phyloP scores from a whole-genome alignment of 2,797 vertebrate genomes.

The Corythornis leucogaster region DNA sequence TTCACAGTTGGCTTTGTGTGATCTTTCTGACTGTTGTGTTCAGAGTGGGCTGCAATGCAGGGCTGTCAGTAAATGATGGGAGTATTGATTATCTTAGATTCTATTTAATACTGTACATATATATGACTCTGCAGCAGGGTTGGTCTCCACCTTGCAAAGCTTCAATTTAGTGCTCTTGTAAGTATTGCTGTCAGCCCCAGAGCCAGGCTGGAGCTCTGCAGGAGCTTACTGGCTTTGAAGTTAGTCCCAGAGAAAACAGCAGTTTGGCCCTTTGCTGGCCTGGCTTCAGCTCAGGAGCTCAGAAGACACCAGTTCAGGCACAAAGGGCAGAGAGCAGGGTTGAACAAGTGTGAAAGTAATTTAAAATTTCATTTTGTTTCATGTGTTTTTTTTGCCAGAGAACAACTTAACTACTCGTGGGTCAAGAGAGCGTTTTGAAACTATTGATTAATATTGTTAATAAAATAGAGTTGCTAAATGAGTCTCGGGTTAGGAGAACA shows the following conservation, averaged over 20 bases:
- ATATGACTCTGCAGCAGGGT: rapidly evolving
- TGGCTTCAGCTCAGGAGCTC: background rate
- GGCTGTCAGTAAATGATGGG: background rate
- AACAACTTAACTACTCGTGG: slow-evolving; percentile 42
- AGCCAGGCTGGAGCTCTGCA: background rate
- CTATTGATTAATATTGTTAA: slow-evolving; percentile 68
- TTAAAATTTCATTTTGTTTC: slow-evolving; percentile 70
- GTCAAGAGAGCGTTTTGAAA: slow-evolving; percentile 48
- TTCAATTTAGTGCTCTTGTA: background rate
- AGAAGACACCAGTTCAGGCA: slow-evolving; percentile 17
- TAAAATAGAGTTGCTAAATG: slow-evolving; percentile 49
- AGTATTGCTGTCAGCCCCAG: background rate
- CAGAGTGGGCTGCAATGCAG: background rate
- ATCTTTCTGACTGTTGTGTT: background rate
- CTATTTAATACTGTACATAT: rapidly evolving
- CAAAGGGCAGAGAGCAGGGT: slow-evolving; percentile 40
- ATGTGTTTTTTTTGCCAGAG: slow-evolving; percentile 44
- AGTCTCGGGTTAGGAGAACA: background rate
- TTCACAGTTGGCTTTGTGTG: background rate
- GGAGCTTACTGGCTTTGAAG: background rate
- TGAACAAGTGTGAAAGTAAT: slow-evolving; percentile 56
- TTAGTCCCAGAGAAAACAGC: slow-evolving; percentile 9
- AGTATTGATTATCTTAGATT: background rate
- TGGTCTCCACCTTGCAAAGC: background rate
- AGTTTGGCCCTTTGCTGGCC: background rate